These are phyloP conservation scores for Dipodomys spectabilis DNA, from an alignment of 2,113 vertebrate genomes.

Conservation along the genomic window DNA sequence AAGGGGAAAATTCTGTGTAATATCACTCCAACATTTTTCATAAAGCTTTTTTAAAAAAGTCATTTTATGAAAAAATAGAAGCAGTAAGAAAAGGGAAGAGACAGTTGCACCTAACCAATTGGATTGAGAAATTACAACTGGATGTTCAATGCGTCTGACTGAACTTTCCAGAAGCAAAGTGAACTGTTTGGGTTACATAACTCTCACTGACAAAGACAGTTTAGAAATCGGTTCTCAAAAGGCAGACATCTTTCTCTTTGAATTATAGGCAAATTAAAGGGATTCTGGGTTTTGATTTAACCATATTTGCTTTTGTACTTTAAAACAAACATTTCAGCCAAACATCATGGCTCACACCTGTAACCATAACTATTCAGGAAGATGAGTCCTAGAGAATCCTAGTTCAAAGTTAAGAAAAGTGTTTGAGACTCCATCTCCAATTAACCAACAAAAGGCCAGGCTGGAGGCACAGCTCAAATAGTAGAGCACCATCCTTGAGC, in stretches of 20 bases:
- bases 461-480: too few relatives aligned
- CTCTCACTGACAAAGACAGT: neutral
- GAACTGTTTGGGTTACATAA: neutral
- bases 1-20: too few relatives aligned
- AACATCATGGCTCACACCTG: too few relatives aligned
- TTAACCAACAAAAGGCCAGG: too few relatives aligned
- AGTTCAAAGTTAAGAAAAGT: too few relatives aligned
- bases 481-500: too few relatives aligned
- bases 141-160: neutral
- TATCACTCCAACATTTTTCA: too few relatives aligned
- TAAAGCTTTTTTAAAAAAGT: too few relatives aligned
- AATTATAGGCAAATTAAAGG: conserved; percentile 17
- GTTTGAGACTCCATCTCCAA: too few relatives aligned
- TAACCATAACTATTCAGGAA: too few relatives aligned
- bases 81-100: neutral
- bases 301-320: neutral
- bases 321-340: neutral
- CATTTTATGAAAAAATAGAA: neutral
- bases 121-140: neutral
- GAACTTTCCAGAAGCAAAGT: conserved; percentile 31
- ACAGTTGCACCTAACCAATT: neutral
- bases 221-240: neutral
- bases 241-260: neutral
- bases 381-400: too few relatives aligned
- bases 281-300: neutral